Evolutionary conservation across 2,113 vertebrate species (phyloP).

Genomic region (Marcusenius ussheri): DNA sequence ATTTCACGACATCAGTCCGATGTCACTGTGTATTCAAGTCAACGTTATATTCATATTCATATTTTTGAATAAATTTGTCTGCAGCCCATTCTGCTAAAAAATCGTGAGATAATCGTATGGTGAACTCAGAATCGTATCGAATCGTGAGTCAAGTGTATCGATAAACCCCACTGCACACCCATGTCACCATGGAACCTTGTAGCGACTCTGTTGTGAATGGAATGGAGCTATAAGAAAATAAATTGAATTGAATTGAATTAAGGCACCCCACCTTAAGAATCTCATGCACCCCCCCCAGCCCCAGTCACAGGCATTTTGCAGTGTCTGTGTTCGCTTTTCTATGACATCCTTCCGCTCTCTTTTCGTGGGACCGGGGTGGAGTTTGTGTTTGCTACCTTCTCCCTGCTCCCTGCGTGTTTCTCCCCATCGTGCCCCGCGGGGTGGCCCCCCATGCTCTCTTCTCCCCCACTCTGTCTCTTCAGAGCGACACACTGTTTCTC

Average conservation of each 20-base stretch:
- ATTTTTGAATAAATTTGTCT: no score
- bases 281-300: not conserved
- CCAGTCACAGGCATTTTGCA: not conserved
- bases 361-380: not conserved
- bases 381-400: not conserved
- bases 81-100: no score
- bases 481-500: not conserved
- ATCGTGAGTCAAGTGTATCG: no score
- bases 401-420: not conserved
- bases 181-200: not conserved
- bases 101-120: no score
- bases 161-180: not conserved
- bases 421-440: not conserved
- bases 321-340: not conserved
- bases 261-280: not conserved
- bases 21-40: no score
- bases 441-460: not conserved
- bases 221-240: not conserved
- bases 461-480: not conserved
- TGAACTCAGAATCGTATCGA: no score
- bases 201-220: not conserved
- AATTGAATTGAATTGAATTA: not conserved
- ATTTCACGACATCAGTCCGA: no score
- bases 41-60: no score
- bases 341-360: not conserved